These are phyloP conservation scores for Aphrophora alni DNA, from an alignment of 2,888 invertebrate genomes.

Conservation along the genomic window DNA sequence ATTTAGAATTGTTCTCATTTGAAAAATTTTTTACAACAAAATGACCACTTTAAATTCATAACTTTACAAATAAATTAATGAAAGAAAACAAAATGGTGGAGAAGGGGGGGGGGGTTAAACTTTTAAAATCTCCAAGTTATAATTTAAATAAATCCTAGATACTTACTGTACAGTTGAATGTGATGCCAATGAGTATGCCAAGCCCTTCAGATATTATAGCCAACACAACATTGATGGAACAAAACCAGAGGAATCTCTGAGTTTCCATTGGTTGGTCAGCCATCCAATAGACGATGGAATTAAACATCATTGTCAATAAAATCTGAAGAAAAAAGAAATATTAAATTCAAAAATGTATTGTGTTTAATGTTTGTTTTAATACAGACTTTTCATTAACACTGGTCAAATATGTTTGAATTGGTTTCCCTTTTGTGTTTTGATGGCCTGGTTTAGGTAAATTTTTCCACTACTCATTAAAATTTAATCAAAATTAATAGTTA, in stretches of 20 bases:
- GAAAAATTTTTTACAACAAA: no score
- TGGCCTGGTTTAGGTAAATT: neutral
- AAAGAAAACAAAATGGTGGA: no score
- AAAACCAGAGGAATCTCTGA: conserved; percentile 66
- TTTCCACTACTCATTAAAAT: no score
- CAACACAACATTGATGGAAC: conserved; percentile 63
- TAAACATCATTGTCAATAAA: conserved; percentile 60
- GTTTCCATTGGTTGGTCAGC: conserved; percentile 72
- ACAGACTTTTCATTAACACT: neutral
- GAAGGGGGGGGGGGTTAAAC: no score
- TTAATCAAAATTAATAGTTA: no score
- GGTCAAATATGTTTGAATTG: neutral
- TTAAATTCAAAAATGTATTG: neutral
- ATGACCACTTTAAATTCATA: no score
- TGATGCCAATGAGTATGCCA: conserved; percentile 71
- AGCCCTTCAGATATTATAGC: conserved; percentile 76
- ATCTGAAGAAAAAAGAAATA: conserved; percentile 57
- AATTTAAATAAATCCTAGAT: no score
- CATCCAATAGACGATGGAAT: conserved; percentile 63
- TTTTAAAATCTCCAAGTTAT: no score
- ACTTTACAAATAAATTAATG: no score
- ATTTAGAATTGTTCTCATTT: no score
- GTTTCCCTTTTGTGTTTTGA: conserved; percentile 47
- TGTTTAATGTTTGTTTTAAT: neutral
- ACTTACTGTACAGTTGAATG: conserved; percentile 65